These are phyloP conservation scores for Aphis gossypii DNA, from an alignment of 1,140 invertebrate species.

Conservation along the genomic window DNA sequence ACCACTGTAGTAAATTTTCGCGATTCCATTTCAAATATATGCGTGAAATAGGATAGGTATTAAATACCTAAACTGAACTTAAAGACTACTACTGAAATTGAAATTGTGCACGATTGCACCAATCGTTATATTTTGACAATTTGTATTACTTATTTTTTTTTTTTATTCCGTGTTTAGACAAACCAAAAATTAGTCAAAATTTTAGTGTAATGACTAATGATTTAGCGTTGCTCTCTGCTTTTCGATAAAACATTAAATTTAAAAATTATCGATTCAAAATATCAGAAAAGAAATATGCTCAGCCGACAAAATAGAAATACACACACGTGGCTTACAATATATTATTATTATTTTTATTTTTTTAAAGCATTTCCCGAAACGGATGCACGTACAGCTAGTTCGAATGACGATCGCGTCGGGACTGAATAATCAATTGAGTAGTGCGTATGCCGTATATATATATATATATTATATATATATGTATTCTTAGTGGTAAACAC, in stretches of 20 bases:
- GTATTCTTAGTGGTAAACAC: conserved; percentile 3
- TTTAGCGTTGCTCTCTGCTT: background rate
- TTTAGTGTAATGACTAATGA: background rate
- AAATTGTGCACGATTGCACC: too few species aligned
- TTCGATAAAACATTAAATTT: background rate
- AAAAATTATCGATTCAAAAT: background rate
- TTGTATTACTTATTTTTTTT: background rate
- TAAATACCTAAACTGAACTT: too few species aligned
- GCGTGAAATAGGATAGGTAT: too few species aligned
- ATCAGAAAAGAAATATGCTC: background rate
- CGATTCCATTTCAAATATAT: too few species aligned
- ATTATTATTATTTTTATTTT: background rate
- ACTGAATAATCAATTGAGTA: background rate
- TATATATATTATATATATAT: too few species aligned
- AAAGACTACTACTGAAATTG: background rate
- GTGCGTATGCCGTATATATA: background rate
- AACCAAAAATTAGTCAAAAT: background rate
- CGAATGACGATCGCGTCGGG: background rate
- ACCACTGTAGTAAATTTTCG: too few species aligned
- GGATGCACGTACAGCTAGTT: background rate
- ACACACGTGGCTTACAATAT: background rate
- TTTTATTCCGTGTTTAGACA: background rate
- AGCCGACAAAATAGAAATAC: background rate
- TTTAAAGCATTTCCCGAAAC: background rate
- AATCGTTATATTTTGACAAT: background rate